phyloP scores from a whole-genome alignment of 2,888 invertebrate genomes.

The Lepas anatifera region DNA sequence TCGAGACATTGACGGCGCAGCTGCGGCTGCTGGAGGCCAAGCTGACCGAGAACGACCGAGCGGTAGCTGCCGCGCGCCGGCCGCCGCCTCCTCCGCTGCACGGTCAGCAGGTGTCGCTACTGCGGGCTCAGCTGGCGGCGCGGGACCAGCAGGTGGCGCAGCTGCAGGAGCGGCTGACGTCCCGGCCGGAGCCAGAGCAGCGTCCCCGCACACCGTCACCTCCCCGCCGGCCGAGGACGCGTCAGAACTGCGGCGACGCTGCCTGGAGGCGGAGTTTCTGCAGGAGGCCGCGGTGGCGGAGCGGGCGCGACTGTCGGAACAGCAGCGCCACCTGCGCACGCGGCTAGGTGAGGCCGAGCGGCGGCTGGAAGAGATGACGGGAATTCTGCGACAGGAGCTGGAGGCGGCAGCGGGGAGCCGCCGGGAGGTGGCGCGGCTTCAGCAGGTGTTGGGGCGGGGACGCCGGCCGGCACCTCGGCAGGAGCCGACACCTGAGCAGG shows the following conservation, averaged over 20 bases:
- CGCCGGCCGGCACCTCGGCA: not conserved
- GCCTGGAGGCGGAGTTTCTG: not conserved
- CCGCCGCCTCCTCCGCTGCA: not conserved
- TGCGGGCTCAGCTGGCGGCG: not conserved
- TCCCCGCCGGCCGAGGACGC: not conserved
- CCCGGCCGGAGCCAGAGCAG: not conserved
- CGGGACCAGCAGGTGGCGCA: not conserved
- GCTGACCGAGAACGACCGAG: not conserved
- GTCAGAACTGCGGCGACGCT: not conserved
- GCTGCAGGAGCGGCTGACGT: not conserved
- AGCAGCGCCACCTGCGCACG: not conserved
- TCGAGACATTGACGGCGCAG: not conserved
- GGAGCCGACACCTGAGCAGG: not conserved
- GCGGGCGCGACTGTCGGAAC: not conserved
- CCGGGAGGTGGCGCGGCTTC: not conserved
- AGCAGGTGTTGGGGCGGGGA: not conserved
- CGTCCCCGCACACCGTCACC: not conserved
- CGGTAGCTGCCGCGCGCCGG: not conserved
- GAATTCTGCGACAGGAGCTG: not conserved
- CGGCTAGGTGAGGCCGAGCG: not conserved
- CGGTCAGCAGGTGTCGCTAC: not conserved
- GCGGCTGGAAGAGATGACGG: not conserved
- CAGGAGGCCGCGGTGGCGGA: not conserved
- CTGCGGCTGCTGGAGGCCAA: not conserved
- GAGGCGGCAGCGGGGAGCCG: not conserved